Evolutionary conservation across 1,140 invertebrate genomes (phyloP).

Genomic region (Dendrolimus kikuchii): DNA sequence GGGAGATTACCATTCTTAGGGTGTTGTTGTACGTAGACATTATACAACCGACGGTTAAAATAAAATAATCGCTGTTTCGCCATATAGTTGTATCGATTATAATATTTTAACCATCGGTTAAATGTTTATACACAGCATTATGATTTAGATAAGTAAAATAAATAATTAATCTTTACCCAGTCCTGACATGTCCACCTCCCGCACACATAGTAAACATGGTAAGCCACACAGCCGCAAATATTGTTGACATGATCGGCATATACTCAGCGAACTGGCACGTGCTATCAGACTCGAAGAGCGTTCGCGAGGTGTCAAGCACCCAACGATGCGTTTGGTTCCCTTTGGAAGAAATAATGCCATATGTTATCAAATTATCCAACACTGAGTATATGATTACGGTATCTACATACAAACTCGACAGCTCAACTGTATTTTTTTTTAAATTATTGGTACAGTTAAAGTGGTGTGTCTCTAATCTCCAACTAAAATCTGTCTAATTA

Average conservation of each 20-base stretch:
- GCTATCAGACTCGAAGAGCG: constrained; percentile 35
- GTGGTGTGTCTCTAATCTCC: no score
- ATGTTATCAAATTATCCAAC: background rate
- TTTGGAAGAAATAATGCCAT: constrained; percentile 10
- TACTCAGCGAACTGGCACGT: constrained; percentile 54
- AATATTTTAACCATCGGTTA: no score
- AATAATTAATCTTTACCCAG: constrained; percentile 33
- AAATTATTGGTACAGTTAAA: no score
- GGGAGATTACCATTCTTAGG: no score
- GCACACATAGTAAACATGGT: constrained; percentile 61
- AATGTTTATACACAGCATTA: background rate
- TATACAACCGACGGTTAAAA: no score
- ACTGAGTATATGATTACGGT: no score
- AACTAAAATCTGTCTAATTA: no score
- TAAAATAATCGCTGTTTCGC: no score
- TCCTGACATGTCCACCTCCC: constrained; percentile 42
- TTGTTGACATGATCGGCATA: constrained; percentile 50
- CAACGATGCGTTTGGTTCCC: constrained; percentile 37
- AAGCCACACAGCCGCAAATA: constrained; percentile 47
- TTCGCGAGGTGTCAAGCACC: constrained; percentile 38
- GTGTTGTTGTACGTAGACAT: no score
- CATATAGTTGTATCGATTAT: no score
- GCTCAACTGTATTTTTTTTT: no score
- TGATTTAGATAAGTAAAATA: background rate
- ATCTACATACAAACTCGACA: no score